A percentile compares a stretch with the other conserved stretches of the same genome.
phyloP scores from a whole-genome alignment of 2,888 invertebrate species.

The Onchidella celtica region DNA sequence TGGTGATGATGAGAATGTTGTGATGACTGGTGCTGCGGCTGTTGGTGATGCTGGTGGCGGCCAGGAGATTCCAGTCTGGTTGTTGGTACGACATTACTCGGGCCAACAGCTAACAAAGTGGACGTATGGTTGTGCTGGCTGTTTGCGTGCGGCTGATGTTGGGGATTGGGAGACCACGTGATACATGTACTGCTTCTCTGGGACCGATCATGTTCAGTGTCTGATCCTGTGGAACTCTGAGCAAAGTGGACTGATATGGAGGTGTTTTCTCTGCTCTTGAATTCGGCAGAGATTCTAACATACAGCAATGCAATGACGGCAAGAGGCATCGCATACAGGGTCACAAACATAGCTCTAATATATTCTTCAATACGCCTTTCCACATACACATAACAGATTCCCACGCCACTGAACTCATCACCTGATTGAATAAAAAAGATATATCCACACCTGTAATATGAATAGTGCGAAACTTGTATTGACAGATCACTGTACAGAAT shows the following conservation, averaged over 20 bases:
- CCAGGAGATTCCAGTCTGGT: neutral
- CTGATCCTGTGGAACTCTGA: conserved; percentile 11
- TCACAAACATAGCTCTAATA: conserved; percentile 77
- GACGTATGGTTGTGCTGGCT: neutral
- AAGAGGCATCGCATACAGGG: conserved; percentile 83
- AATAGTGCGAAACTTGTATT: too few relatives aligned
- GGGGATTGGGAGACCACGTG: conserved; percentile 28
- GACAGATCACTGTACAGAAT: too few relatives aligned
- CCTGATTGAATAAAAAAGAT: conserved; percentile 21
- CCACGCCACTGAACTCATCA: conserved; percentile 68
- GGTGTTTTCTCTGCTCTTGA: conserved; percentile 76
- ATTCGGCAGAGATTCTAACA: conserved; percentile 85
- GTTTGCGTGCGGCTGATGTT: neutral
- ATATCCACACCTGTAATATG: too few relatives aligned
- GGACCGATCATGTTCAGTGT: neutral
- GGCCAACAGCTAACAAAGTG: neutral
- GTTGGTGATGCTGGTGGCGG: conserved; percentile 18
- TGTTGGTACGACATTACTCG: neutral
- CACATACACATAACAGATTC: conserved; percentile 75
- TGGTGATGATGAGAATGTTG: conserved; percentile 11
- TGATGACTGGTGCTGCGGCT: conserved; percentile 7
- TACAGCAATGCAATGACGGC: conserved; percentile 85
- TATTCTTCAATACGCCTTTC: conserved; percentile 75
- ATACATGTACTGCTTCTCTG: conserved; percentile 2
- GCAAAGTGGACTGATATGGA: conserved; percentile 66